Base-by-base conservation (phyloP, 2,888 invertebrate genomes). In the Phorcus lineatus region DNA sequence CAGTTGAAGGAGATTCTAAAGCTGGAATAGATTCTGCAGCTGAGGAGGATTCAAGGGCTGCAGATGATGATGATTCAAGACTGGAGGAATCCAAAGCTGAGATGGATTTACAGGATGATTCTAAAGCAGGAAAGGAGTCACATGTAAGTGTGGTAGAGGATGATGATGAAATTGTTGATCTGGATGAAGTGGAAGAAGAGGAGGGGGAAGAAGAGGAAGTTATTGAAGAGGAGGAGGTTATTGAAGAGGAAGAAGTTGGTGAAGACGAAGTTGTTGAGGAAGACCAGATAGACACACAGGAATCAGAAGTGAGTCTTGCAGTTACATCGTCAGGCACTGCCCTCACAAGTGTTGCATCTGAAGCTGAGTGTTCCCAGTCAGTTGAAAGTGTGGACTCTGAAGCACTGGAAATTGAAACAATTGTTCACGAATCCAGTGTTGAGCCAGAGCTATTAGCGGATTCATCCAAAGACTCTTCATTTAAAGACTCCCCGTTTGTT, bases 131-230 rank as follows among this genome's bases (percentile, higher is more conserved):
- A 19, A 55, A 22, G 11, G 79, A 79, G 22, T 54, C 74, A 0
- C 70, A 74, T 22, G 52, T 24, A 16, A 40, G 40, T 13, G 74
- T 74, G 52, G 80, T 53, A 36, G 77, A 57, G 24, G 70, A 36
- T 52, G 80, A 67, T 36, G 80, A 77, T 16, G 70, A 77, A n/a
- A 40, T 75, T 52, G 79, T 70, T n/a, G 79, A 76, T 0, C 0
- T 36, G 2, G 57, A 47, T 19, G 76, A 16, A 16, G 66, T 19
- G 22, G 78, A 79, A 22, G 78, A 79, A 31, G 31, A 40, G 16
- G 52, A 52, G 16, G 74, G 40, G 2, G 62, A 77, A 17, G 62
- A 62, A 55, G 57, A 62, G 19, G 77, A 36, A 19, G 62, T 19
- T 22, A 47, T 47, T 66, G 66, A 40, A 24, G 67, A 66, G 17